A percentile compares a stretch with the other conserved stretches of the same genome.
Evolutionary conservation across 1,140 invertebrate genomes (phyloP).

Genomic region (Glomeris maerens): DNA sequence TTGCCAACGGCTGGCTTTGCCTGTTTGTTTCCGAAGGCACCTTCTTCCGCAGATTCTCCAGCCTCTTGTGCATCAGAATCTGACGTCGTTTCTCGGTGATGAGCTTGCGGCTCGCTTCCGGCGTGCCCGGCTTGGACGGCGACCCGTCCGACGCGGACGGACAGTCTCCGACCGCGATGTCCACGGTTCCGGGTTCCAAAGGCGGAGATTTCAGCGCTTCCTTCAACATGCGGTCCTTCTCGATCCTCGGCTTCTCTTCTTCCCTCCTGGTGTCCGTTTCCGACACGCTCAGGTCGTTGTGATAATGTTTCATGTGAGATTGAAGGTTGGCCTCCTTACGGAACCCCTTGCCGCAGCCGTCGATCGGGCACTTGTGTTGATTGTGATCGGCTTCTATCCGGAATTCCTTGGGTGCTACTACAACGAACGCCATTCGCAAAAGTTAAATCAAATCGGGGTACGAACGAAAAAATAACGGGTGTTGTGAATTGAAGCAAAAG

Average conservation of each 20-base stretch:
- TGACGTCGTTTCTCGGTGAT: conserved; percentile 1
- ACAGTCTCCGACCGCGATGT: neutral
- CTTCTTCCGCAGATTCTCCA: neutral
- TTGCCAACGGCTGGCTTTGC: neutral
- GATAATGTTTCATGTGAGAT: conserved; percentile 76
- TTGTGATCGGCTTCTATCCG: conserved; percentile 32
- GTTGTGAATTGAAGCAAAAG: no score
- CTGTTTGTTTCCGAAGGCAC: neutral
- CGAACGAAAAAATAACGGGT: no score
- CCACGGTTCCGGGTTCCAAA: conserved; percentile 13
- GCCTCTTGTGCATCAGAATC: neutral
- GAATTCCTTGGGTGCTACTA: conserved; percentile 28
- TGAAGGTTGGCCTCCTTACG: conserved; percentile 69
- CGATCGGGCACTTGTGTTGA: conserved; percentile 51
- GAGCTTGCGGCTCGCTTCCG: neutral
- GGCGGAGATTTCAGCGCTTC: neutral
- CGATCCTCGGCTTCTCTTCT: neutral
- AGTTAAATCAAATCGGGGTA: no score
- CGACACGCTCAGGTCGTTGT: conserved; percentile 66
- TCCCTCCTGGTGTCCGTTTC: conserved; percentile 35
- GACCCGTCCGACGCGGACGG: conserved; percentile 9
- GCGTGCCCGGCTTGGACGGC: neutral
- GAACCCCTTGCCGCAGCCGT: conserved; percentile 72
- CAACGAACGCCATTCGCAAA: no score
- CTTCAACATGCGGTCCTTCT: conserved; percentile 5